Conservation (phyloP, 2,888 invertebrate genomes). For the Hypolimnas misippus region DNA sequence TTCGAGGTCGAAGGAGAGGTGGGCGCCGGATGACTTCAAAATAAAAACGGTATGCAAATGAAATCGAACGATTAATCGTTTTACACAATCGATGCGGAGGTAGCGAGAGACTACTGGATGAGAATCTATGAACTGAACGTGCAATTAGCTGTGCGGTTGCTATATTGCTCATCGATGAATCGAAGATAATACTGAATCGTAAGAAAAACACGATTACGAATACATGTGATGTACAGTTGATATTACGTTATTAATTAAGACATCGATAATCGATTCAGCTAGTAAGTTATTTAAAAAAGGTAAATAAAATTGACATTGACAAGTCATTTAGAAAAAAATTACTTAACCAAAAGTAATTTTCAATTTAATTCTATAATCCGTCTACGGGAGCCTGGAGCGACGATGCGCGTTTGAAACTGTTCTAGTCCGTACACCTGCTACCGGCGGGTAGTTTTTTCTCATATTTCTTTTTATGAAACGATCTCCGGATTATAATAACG, state of each 20-base stretch:
- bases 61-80: slow-evolving; percentile 71
- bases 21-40: slow-evolving; percentile 79
- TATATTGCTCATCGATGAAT: background rate
- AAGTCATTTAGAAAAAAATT: slow-evolving; percentile 23
- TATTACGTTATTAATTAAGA: slow-evolving; percentile 6
- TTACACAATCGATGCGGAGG: slow-evolving; percentile 71
- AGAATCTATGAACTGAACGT: slow-evolving; percentile 77
- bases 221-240: too few species aligned
- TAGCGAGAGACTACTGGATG: slow-evolving; percentile 73
- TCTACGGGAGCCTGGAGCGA: slow-evolving; percentile 46
- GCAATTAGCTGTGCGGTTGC: slow-evolving; percentile 47
- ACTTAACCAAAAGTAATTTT: slow-evolving; percentile 73
- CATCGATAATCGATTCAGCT: background rate
- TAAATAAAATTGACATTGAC: slow-evolving; percentile 17
- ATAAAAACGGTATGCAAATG: slow-evolving; percentile 81
- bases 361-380: slow-evolving; percentile 81
- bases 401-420: slow-evolving; percentile 27
- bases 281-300: background rate
- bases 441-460: slow-evolving; percentile 38
- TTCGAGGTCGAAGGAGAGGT: slow-evolving; percentile 74
- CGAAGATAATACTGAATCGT: background rate
- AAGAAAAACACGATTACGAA: background rate
- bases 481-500: slow-evolving; percentile 13
- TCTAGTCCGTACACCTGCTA: slow-evolving; percentile 61
- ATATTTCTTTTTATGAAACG: slow-evolving; percentile 37